Evolutionary conservation across 2,888 invertebrate genomes (phyloP).

Genomic region (Eilema sororculum): DNA sequence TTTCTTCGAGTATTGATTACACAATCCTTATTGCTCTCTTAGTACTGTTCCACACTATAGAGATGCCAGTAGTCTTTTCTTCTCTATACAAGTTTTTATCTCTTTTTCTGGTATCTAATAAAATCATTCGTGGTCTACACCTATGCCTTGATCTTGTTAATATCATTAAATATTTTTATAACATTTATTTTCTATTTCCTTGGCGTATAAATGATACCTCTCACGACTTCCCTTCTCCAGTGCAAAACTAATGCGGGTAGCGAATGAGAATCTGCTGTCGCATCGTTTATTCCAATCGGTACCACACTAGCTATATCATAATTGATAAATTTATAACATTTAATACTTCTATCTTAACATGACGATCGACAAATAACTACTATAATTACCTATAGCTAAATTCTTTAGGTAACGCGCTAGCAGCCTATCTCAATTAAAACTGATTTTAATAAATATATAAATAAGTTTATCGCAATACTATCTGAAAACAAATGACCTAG

Average conservation of each 20-base stretch:
- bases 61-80: too few species aligned
- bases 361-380: constrained; percentile 62
- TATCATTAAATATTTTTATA: neutral
- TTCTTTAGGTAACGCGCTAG: constrained; percentile 13
- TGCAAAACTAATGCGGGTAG: neutral
- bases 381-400: constrained; percentile 35
- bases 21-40: too few species aligned
- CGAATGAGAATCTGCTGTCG: neutral
- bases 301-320: constrained; percentile 16
- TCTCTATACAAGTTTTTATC: too few species aligned
- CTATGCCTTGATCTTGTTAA: too few species aligned
- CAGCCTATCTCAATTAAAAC: neutral
- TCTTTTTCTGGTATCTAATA: too few species aligned
- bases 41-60: too few species aligned
- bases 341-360: constrained; percentile 40
- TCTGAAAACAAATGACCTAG: neutral
- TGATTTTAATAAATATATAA: neutral
- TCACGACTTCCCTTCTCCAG: neutral
- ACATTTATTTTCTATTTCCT: neutral
- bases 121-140: too few species aligned
- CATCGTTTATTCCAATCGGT: constrained; percentile 32
- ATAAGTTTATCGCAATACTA: neutral
- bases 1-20: too few species aligned
- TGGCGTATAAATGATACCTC: neutral
- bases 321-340: constrained; percentile 22